Evolutionary conservation across 1,140 invertebrate genomes (phyloP).

Genomic region (Aricia agestis): DNA sequence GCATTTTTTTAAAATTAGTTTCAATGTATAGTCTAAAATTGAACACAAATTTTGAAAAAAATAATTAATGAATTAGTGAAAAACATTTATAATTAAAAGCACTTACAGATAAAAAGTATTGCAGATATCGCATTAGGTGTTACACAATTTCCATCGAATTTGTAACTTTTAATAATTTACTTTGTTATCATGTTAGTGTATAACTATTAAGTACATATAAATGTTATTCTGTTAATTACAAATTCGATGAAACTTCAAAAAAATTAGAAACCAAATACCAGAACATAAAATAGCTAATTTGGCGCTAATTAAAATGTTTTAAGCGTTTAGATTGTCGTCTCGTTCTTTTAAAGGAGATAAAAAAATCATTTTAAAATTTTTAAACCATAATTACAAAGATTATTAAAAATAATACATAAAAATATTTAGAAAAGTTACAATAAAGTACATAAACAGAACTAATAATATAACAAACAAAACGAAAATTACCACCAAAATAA

Average conservation of each 20-base stretch:
- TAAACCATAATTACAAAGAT: constrained; percentile 18
- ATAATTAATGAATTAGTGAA: not conserved
- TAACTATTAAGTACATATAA: not conserved
- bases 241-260: constrained; percentile 7
- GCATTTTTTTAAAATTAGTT: not conserved
- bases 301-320: constrained; percentile 30
- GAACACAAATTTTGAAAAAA: no score
- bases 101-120: not conserved
- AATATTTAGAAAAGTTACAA: constrained; percentile 22
- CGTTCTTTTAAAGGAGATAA: constrained; percentile 26
- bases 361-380: constrained; percentile 22
- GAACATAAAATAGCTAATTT: constrained; percentile 38
- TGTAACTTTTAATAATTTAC: not conserved
- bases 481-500: not conserved
- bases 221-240: not conserved
- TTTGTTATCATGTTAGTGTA: constrained; percentile 9
- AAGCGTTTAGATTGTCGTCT: constrained; percentile 37
- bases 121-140: constrained; percentile 14
- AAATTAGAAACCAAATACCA: constrained; percentile 36
- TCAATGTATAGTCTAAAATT: no score
- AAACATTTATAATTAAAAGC: not conserved
- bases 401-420: constrained; percentile 20
- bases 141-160: constrained; percentile 12
- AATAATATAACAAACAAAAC: not conserved
- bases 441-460: constrained; percentile 20